Percentiles rank a stretch among this genome's conserved stretches.
Evolutionary conservation across 2,113 vertebrate genomes (phyloP).

Genomic region (Coreoperca whiteheadi): DNA sequence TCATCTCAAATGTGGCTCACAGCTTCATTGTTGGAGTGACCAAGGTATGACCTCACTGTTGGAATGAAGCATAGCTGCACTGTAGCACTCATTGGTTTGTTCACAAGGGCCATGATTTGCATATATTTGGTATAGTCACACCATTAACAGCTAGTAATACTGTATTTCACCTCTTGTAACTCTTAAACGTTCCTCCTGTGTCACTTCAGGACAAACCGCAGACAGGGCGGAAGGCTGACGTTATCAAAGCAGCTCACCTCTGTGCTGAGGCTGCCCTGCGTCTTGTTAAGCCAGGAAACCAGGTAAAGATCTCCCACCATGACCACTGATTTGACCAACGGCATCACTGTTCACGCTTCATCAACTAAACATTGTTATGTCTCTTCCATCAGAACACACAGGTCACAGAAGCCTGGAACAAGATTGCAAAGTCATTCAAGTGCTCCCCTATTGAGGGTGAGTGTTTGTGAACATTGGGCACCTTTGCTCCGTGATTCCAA

Average conservation of each 20-base stretch:
- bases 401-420: constrained; percentile 98
- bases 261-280: constrained; percentile 97
- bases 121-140: background rate
- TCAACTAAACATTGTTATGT: constrained; percentile 7
- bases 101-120: background rate
- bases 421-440: constrained; percentile 98
- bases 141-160: no score
- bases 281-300: constrained; percentile 97
- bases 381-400: constrained; percentile 89
- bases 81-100: background rate
- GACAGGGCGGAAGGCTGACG: constrained; percentile 95
- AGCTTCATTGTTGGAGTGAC: constrained; percentile 90
- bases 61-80: background rate
- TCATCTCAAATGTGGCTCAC: constrained; percentile 96
- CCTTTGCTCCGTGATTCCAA: background rate
- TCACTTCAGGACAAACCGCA: constrained; percentile 89
- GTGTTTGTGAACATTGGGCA: constrained; percentile 34
- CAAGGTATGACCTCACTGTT: constrained; percentile 83
- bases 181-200: background rate
- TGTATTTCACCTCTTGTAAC: background rate
- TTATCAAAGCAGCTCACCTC: constrained; percentile 94
- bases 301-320: constrained; percentile 83
- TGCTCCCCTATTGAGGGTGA: constrained; percentile 96
- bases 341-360: fast-evolving
- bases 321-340: background rate